A percentile compares a stretch with the other conserved stretches of the same genome.
Evolutionary conservation across 2,113 vertebrate species (phyloP).

Genomic region (Gnathonemus longibarbis): DNA sequence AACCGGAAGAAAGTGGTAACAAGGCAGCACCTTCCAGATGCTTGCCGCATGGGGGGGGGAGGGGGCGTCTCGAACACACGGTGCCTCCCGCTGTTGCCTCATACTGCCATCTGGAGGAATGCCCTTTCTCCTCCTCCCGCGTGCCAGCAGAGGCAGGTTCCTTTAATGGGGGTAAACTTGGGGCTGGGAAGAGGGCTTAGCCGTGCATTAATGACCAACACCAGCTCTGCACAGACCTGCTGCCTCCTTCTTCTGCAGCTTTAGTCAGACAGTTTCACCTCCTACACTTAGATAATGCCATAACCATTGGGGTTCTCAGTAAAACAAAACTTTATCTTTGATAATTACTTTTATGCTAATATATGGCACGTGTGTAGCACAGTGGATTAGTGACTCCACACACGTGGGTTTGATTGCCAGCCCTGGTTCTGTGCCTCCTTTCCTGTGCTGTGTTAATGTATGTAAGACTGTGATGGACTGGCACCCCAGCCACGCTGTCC

Average conservation of each 20-base stretch:
- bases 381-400: not conserved
- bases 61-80: slow-evolving; percentile 34
- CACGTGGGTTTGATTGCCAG: not conserved
- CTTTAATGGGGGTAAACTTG: not conserved
- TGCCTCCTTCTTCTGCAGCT: not conserved
- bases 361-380: not conserved
- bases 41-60: slow-evolving; percentile 25
- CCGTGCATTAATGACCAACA: not conserved
- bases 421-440: not conserved
- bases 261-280: not conserved
- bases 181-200: not conserved
- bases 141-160: slow-evolving; percentile 40
- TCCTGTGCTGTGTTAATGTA: not conserved
- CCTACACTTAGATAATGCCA: not conserved
- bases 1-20: slow-evolving; percentile 16
- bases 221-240: not conserved
- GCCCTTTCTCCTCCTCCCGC: slow-evolving; percentile 20
- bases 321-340: not conserved
- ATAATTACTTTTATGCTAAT: not conserved
- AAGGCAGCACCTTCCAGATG: slow-evolving; percentile 40
- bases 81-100: slow-evolving; percentile 39
- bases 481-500: not conserved
- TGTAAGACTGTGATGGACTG: not conserved
- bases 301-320: not conserved
- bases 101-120: slow-evolving; percentile 45